These are phyloP conservation scores for Hirudinaria manillensis DNA, from an alignment of 2,888 invertebrate genomes.

Conservation along the genomic window DNA sequence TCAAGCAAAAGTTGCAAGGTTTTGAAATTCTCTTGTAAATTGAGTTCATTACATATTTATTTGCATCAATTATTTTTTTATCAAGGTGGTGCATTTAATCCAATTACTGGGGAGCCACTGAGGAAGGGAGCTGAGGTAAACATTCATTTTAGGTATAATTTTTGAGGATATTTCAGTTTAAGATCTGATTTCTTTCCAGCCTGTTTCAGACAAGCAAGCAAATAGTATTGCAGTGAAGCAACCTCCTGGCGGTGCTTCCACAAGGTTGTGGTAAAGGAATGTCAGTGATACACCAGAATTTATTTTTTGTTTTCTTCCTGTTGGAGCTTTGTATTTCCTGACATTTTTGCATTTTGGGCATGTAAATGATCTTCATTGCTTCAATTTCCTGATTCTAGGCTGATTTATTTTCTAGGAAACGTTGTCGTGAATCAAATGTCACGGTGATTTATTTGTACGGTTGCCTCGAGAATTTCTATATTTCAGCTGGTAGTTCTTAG, in stretches of 20 bases:
- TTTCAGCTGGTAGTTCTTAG: too few species aligned
- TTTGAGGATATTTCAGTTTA: too few species aligned
- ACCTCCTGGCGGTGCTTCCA: constrained; percentile 34
- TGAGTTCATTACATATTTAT: neutral
- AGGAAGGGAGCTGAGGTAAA: constrained; percentile 10
- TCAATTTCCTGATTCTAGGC: too few species aligned
- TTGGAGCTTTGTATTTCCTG: too few species aligned
- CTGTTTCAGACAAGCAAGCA: neutral
- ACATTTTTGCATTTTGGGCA: too few species aligned
- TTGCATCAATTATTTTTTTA: neutral
- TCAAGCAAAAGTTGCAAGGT: constrained; percentile 21
- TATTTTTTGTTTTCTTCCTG: too few species aligned
- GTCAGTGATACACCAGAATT: neutral
- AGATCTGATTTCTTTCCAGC: neutral
- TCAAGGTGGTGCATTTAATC: constrained; percentile 23
- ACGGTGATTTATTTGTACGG: too few species aligned
- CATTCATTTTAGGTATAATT: neutral
- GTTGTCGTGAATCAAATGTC: too few species aligned
- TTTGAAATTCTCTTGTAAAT: neutral
- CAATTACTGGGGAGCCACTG: constrained; percentile 32
- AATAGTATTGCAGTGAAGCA: constrained; percentile 30
- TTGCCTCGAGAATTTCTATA: too few species aligned
- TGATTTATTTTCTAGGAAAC: too few species aligned
- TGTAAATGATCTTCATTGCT: too few species aligned
- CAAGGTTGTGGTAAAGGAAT: constrained; percentile 29